Base-by-base conservation (phyloP, 2,797 vertebrate genomes). In the Knipowitschia caucasica region DNA sequence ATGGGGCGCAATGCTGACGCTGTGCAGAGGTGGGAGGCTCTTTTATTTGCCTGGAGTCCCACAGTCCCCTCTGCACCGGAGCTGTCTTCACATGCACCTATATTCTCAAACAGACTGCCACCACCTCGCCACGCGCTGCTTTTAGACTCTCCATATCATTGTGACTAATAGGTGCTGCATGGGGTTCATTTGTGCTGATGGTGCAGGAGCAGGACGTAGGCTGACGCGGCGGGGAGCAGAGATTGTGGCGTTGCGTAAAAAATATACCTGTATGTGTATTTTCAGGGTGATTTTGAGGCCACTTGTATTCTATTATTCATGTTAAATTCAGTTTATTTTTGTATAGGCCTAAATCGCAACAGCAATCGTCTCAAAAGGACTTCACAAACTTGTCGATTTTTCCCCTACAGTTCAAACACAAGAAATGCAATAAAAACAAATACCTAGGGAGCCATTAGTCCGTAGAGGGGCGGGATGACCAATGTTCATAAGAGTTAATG, bases 11-110 rank as follows among this genome's bases (percentile, higher is more conserved):
- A 62, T 63, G 62, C 59, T 72, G 73, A 84, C 69, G 64, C 36
- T 69, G 64, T 69, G 64, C 39, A 24, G 39, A 61, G 34, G 36
- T 55, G 70, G 67, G 68, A 67, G 61, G n/a, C 66, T 56, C 73
- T 74, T 77, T 70, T 53, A 71, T 79, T 78, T 71, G 64, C 71
- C 69, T 64, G 54, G 47, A 64, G 75, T 72, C 53, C 57, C 47
- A 26, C 7, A 18, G 38, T 67, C 57, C 49, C 21, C 25, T 39
- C 56, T 44, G 54, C 52, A 62, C 72, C 56, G 40, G 31, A 34
- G 61, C 70, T 70, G 63, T 57, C 54, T 68, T 64, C 68, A 59
- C 55, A 47, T 51, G 53, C 69, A 53, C 59, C 59, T 50, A 62
- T 50, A 62, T 63, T 66, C 55, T 39, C 62, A 63, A 64, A 78